A percentile compares a stretch with the other conserved stretches of the same genome.
These are phyloP conservation scores for Sebastes paucispinis DNA, from an alignment of 2,797 vertebrate species.

Conservation along the genomic window DNA sequence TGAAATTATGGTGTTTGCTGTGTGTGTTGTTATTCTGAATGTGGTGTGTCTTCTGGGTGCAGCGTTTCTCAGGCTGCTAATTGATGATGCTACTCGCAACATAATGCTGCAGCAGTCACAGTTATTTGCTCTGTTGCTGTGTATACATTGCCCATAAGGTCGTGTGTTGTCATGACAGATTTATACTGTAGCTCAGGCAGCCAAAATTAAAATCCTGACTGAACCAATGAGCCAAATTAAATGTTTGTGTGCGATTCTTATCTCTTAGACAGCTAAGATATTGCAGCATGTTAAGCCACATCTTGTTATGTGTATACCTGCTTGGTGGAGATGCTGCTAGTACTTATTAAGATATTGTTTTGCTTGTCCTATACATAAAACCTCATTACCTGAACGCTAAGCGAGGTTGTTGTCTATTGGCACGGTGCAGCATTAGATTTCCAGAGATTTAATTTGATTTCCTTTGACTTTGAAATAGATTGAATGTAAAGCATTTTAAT, in stretches of 20 bases:
- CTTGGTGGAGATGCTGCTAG: background rate
- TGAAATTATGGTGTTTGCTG: background rate
- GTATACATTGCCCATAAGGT: conserved; percentile 33
- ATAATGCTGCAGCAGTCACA: background rate
- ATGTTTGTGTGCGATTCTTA: conserved; percentile 3
- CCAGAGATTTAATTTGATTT: conserved; percentile 47
- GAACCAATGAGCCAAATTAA: conserved; percentile 45
- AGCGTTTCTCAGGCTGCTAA: conserved; percentile 11
- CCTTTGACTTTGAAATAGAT: conserved; percentile 42
- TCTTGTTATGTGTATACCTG: background rate
- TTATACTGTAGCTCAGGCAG: conserved; percentile 7
- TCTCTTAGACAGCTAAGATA: background rate
- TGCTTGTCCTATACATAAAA: conserved; percentile 1
- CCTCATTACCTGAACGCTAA: conserved; percentile 25
- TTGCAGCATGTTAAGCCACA: background rate
- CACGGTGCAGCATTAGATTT: background rate
- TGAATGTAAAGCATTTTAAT: conserved; percentile 58
- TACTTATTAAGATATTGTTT: conserved; percentile 7
- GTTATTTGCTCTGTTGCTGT: conserved; percentile 5
- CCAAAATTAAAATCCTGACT: conserved; percentile 44
- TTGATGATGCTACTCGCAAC: conserved; percentile 12
- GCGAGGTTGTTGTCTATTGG: conserved; percentile 26
- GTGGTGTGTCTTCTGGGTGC: background rate
- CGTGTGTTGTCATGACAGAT: background rate
- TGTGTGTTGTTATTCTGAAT: background rate